Percentiles rank a stretch among this genome's conserved stretches.
These are phyloP conservation scores for Mechanitis mazaeus DNA, from an alignment of 2,888 invertebrate species.

Conservation along the genomic window DNA sequence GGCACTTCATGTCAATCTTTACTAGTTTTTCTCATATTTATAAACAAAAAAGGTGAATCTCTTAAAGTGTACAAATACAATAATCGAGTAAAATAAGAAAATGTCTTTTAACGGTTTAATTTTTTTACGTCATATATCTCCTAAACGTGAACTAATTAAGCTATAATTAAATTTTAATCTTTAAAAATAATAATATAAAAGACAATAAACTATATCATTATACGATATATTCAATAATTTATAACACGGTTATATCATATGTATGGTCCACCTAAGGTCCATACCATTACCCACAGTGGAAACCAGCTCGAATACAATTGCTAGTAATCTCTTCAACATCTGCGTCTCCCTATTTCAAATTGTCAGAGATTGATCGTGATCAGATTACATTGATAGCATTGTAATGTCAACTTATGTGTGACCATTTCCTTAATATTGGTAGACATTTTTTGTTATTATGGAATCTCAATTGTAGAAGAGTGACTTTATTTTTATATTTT, in stretches of 20 bases:
- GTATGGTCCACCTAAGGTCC: background rate
- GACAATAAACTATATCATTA: background rate
- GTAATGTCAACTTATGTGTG: conserved; percentile 28
- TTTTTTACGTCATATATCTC: no score
- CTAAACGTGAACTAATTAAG: no score
- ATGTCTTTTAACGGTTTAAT: no score
- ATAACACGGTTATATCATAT: background rate
- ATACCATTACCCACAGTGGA: conserved; percentile 1
- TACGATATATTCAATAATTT: background rate
- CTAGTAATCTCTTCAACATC: conserved; percentile 34
- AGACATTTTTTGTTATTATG: background rate
- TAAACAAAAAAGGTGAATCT: no score
- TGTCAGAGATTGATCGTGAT: conserved; percentile 36
- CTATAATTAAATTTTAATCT: no score
- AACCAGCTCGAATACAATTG: conserved; percentile 17
- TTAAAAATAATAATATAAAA: no score
- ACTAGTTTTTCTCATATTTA: no score
- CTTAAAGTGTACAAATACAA: no score
- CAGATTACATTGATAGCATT: conserved; percentile 37
- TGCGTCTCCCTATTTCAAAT: conserved; percentile 32
- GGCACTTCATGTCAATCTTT: no score
- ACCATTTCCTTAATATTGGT: background rate
- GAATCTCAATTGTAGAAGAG: background rate
- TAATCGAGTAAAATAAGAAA: no score
- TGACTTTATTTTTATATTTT: no score